Evolutionary conservation across 2,888 invertebrate genomes (phyloP).

Genomic region (Rotaria sp.): DNA sequence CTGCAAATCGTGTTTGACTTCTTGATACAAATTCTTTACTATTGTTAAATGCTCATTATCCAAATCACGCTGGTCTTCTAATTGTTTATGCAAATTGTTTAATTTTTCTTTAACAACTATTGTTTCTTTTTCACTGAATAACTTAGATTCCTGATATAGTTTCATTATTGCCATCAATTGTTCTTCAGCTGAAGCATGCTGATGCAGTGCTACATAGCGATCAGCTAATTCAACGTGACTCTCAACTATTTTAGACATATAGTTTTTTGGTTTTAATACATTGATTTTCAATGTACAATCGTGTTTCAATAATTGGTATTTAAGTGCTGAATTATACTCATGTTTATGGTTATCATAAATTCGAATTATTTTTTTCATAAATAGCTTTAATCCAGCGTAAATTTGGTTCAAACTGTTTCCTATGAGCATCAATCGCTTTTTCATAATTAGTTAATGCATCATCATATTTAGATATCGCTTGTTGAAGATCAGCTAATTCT

Average conservation of each 20-base stretch:
- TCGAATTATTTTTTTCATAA: background rate
- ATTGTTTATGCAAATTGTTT: background rate
- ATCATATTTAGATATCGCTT: background rate
- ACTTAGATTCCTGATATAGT: slow-evolving; percentile 5
- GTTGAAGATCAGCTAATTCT: background rate
- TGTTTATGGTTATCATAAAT: background rate
- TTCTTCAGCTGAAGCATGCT: background rate
- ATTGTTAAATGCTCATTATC: background rate
- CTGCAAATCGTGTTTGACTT: background rate
- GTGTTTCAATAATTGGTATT: background rate
- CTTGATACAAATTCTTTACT: background rate
- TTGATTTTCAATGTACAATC: background rate
- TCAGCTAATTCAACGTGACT: background rate
- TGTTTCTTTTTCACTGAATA: background rate
- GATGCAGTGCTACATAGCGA: background rate
- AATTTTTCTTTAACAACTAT: background rate
- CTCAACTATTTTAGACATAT: background rate
- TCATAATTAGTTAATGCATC: background rate
- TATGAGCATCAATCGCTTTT: background rate
- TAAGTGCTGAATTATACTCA: background rate
- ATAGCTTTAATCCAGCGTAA: background rate
- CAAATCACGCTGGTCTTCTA: background rate
- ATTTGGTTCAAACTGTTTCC: background rate
- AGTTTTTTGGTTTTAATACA: background rate
- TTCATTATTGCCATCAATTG: background rate